Conservation (phyloP, 2,888 invertebrate species). For the Limnephilus auricula region DNA sequence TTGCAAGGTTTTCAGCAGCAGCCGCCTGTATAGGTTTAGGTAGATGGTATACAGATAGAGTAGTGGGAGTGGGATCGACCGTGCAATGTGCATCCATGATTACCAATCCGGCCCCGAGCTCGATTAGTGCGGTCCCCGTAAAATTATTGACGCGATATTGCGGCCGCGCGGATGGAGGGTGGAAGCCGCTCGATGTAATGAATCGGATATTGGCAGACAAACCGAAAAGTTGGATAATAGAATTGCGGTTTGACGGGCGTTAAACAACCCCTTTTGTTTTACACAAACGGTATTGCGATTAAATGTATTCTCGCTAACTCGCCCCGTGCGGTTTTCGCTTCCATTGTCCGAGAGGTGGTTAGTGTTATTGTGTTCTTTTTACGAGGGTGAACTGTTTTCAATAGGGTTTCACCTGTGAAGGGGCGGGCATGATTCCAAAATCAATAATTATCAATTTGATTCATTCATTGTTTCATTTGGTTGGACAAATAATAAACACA, state of each 20-base stretch:
- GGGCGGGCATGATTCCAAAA: not conserved
- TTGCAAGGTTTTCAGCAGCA: too few relatives aligned
- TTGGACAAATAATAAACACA: not conserved
- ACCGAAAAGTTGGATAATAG: constrained; percentile 65
- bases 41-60: too few relatives aligned
- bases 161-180: constrained; percentile 1
- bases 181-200: constrained; percentile 59
- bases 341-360: not conserved
- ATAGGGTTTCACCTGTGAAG: not conserved
- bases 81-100: not conserved
- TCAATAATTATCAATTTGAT: not conserved
- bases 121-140: constrained; percentile 65
- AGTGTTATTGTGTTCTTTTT: not conserved
- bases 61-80: too few relatives aligned
- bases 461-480: not conserved
- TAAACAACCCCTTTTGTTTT: constrained; percentile 61
- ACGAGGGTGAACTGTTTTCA: not conserved
- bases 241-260: constrained; percentile 64
- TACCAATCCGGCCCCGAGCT: constrained; percentile 50
- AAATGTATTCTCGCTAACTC: constrained; percentile 3
- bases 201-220: constrained; percentile 66
- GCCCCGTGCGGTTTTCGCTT: constrained; percentile 31
- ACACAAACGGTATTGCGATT: constrained; percentile 55
- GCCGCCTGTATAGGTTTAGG: not conserved
- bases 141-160: constrained; percentile 66